These are phyloP conservation scores for Rhopalosiphum nymphaeae DNA, from an alignment of 2,888 invertebrate genomes.

Conservation along the genomic window DNA sequence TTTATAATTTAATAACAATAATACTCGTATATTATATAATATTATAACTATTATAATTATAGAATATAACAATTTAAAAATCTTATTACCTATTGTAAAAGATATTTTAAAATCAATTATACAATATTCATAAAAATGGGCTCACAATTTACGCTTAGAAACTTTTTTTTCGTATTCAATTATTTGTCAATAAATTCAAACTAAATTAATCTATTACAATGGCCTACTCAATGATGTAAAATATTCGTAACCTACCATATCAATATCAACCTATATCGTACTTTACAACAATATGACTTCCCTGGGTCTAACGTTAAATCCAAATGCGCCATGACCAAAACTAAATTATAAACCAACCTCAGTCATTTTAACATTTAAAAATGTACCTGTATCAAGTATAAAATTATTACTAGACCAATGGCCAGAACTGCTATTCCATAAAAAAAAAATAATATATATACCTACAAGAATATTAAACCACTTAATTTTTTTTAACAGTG, in stretches of 20 bases:
- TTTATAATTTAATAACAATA: neutral
- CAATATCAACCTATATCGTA: neutral
- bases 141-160: fast-evolving
- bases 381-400: neutral
- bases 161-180: neutral
- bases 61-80: neutral
- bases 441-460: no score
- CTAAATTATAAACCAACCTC: neutral
- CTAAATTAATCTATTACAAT: neutral
- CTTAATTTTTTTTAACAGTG: neutral
- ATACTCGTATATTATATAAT: no score
- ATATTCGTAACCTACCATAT: neutral
- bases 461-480: neutral
- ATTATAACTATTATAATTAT: neutral
- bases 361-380: neutral
- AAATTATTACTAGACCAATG: neutral
- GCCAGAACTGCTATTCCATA: no score
- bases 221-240: neutral
- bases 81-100: neutral
- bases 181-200: neutral
- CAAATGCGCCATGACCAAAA: neutral
- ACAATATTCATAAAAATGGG: neutral
- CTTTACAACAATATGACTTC: neutral
- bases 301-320: neutral
- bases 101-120: neutral